These are phyloP conservation scores for Pammene fasciana DNA, from an alignment of 2,888 invertebrate genomes.

Conservation along the genomic window DNA sequence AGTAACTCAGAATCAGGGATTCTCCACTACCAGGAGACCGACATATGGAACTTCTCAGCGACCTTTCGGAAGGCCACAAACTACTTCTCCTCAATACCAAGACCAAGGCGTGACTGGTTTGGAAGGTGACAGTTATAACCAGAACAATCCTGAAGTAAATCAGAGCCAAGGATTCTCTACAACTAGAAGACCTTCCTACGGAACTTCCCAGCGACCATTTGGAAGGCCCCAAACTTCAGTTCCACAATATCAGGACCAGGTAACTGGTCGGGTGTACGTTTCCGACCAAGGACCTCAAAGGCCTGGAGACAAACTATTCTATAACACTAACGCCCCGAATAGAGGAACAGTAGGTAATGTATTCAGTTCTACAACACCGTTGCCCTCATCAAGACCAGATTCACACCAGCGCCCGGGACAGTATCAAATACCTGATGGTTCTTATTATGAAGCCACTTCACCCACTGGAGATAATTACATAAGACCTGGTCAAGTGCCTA, in stretches of 20 bases:
- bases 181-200: constrained; percentile 15
- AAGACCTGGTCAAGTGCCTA: constrained; percentile 42
- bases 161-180: neutral
- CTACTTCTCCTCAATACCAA: neutral
- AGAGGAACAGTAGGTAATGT: constrained; percentile 21
- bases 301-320: constrained; percentile 22
- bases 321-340: constrained; percentile 6
- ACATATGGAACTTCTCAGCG: constrained; percentile 3
- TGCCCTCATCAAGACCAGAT: constrained; percentile 12
- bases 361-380: constrained; percentile 21
- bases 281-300: constrained; percentile 9
- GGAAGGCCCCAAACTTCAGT: constrained; percentile 14
- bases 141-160: neutral
- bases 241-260: constrained; percentile 13
- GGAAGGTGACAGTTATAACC: neutral
- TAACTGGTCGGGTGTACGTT: constrained; percentile 3
- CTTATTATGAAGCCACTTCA: constrained; percentile 2
- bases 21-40: constrained; percentile 2
- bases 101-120: neutral
- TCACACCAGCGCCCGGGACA: constrained; percentile 7
- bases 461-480: neutral
- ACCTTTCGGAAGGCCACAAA: constrained; percentile 19
- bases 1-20: neutral
- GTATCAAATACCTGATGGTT: constrained; percentile 15
- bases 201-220: constrained; percentile 8